These are phyloP conservation scores for Neostethus bicornis DNA, from an alignment of 2,797 vertebrate genomes.

Conservation along the genomic window DNA sequence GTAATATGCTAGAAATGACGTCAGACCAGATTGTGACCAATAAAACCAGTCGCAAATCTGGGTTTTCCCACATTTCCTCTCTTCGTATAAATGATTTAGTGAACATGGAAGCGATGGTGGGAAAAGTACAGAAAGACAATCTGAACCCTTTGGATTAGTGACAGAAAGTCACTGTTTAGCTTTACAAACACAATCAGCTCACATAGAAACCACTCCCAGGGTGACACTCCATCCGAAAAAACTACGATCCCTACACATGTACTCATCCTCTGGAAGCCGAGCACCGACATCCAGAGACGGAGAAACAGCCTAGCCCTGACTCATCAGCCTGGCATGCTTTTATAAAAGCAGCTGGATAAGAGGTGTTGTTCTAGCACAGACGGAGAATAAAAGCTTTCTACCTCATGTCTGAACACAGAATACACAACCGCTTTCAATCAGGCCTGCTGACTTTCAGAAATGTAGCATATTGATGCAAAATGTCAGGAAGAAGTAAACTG, in stretches of 20 bases:
- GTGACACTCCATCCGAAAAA: slow-evolving; percentile 16
- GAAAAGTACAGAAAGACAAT: background rate
- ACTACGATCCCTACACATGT: background rate
- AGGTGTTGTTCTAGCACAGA: slow-evolving; percentile 44
- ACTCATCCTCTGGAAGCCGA: slow-evolving; percentile 19
- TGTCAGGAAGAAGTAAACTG: slow-evolving; percentile 3
- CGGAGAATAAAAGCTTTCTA: slow-evolving; percentile 37
- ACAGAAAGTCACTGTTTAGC: background rate
- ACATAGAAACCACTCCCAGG: slow-evolving; percentile 10
- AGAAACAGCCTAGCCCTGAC: slow-evolving; percentile 43
- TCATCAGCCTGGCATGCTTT: slow-evolving; percentile 45
- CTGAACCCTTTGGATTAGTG: background rate
- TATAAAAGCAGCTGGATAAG: slow-evolving; percentile 33
- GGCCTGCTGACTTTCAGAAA: background rate
- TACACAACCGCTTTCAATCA: slow-evolving; percentile 13
- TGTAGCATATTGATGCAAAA: background rate
- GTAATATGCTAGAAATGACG: too few relatives aligned
- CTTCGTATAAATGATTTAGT: too few relatives aligned
- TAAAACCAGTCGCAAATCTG: too few relatives aligned
- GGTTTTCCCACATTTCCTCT: too few relatives aligned
- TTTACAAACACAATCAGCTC: background rate
- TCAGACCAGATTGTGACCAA: too few relatives aligned
- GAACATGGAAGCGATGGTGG: too few relatives aligned
- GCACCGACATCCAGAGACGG: slow-evolving; percentile 18
- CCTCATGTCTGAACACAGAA: slow-evolving; percentile 2